phyloP scores from a whole-genome alignment of 2,113 vertebrate genomes.

The Ochotona curzoniae region DNA sequence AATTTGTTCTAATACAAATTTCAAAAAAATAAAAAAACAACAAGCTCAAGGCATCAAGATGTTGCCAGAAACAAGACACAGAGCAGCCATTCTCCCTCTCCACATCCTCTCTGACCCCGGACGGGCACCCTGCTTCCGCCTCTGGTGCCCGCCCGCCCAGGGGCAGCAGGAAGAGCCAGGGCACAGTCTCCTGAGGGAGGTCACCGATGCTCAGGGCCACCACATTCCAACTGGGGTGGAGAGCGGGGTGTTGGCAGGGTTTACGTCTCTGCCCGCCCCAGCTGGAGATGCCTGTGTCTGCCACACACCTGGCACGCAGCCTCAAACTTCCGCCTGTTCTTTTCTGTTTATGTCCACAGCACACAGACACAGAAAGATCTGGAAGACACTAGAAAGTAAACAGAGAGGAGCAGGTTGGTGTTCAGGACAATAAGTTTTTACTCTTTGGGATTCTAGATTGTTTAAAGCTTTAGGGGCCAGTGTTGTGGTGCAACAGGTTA shows the following conservation, averaged over 20 bases:
- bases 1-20: too few relatives aligned
- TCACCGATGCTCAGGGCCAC: too few relatives aligned
- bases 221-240: neutral
- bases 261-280: neutral
- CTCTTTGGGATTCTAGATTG: neutral
- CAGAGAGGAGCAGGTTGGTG: neutral
- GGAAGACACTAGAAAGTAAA: neutral
- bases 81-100: neutral
- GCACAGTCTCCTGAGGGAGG: neutral
- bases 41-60: too few relatives aligned
- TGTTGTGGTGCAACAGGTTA: too few relatives aligned
- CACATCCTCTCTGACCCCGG: neutral
- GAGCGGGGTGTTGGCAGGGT: neutral
- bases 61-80: neutral
- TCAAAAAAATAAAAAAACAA: too few relatives aligned
- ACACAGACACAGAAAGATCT: neutral
- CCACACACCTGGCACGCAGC: too few relatives aligned
- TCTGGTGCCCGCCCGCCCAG: neutral
- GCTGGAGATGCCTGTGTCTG: too few relatives aligned
- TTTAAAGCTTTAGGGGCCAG: neutral
- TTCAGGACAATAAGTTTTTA: constrained; percentile 16
- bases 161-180: neutral
- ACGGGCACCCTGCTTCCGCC: neutral
- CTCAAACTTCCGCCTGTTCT: neutral
- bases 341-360: neutral